Evolutionary conservation across 2,888 invertebrate species (phyloP).

Genomic region (Eristalis tenax): DNA sequence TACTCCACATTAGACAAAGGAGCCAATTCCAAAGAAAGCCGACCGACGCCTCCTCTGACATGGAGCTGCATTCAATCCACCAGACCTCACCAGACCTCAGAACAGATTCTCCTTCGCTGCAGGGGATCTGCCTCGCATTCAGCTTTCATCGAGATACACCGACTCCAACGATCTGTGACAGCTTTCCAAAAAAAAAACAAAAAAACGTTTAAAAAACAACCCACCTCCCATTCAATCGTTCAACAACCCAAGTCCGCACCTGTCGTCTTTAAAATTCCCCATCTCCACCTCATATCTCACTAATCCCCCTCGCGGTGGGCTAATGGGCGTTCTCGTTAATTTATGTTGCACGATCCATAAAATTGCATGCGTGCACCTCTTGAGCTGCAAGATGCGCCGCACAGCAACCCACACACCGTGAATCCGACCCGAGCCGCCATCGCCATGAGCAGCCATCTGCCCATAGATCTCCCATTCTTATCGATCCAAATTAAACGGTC

Average conservation of each 20-base stretch:
- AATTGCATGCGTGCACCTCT: conserved; percentile 30
- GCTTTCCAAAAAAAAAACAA: too few relatives aligned
- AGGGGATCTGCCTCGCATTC: background rate
- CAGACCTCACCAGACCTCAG: background rate
- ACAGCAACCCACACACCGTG: conserved; percentile 36
- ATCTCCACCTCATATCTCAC: conserved; percentile 35
- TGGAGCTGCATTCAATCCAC: background rate
- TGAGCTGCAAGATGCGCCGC: conserved; percentile 13
- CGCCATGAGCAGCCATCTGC: background rate
- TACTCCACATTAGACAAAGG: too few relatives aligned
- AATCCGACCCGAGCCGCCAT: background rate
- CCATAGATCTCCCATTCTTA: conserved; percentile 26
- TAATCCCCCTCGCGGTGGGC: background rate
- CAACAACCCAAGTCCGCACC: conserved; percentile 13
- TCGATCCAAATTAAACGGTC: conserved; percentile 40
- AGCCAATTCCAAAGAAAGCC: too few relatives aligned
- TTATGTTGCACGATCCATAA: conserved; percentile 45
- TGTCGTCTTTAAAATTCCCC: conserved; percentile 18
- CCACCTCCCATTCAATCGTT: background rate
- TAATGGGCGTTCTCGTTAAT: conserved; percentile 19
- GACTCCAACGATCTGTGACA: too few relatives aligned
- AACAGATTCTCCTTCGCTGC: background rate
- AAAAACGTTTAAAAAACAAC: background rate
- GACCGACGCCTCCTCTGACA: background rate
- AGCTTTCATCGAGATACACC: background rate